Base-by-base conservation (phyloP, 2,888 invertebrate species). In the Beris morrisii region DNA sequence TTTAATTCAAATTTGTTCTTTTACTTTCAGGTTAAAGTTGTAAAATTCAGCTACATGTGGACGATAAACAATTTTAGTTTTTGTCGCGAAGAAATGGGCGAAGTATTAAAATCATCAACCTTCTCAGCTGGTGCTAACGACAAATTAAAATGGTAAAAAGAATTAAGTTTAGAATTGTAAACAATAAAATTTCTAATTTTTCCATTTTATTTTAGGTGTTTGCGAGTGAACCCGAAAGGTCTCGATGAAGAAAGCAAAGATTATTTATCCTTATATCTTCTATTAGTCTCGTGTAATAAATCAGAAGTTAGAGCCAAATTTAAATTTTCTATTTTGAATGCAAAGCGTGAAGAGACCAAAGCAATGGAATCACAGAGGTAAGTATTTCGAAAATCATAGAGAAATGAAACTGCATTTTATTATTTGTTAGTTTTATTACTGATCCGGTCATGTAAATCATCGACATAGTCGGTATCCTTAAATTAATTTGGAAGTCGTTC, bases 401-500 rank as follows among this genome's bases (percentile, higher is more conserved):
- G 15, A 6, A 46, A 46, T 46, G 15, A 4, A 48, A 48, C 6
- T 6, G 48, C 2, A 48, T 48, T 12, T 15, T 13, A 13, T 48
- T 48, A 6, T 22, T 52, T 28, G n/a, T 30, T 52, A 28, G 31
- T 54, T 5, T 46, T 66, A 63, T 64, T 22, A 5, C 68, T 81
- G 99, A 80, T 99, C 99, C 71, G 99, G 99, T 83, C 89, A 98
- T 85, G 99, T 99, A 83, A 98, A 99, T 70, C 98, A 99, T 84
- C 99, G 98, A 75, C 99, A 99, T 84, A 99, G 99, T 86, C 99
- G 99, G 99, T 99, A 99, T 99, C 85, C 99, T 99, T 84, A 99
- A 99, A 83, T 99, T 99, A 81, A 99, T 99, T 73, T 88, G 98
- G 78, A 38, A 38, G 38, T 38, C 9, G 38, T 3, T 38, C 38